phyloP scores from a whole-genome alignment of 2,888 invertebrate species.

The Ichneumoninae sp. region DNA sequence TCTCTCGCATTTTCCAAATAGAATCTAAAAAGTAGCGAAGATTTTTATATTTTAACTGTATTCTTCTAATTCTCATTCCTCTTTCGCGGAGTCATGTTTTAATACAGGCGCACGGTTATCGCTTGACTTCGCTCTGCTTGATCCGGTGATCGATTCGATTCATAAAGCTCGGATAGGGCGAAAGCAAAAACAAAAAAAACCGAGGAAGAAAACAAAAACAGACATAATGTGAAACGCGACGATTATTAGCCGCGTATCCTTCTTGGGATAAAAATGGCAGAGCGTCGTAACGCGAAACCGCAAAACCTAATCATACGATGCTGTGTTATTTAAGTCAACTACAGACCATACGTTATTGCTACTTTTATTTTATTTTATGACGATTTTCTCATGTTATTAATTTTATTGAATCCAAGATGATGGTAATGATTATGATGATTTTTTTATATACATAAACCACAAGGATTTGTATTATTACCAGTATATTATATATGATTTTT shows the following conservation, averaged over 20 bases:
- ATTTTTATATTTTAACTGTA: constrained; percentile 9
- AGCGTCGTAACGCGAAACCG: constrained; percentile 61
- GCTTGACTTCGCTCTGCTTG: constrained; percentile 59
- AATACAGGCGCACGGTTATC: constrained; percentile 49
- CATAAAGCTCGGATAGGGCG: neutral
- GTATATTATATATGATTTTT: constrained; percentile 64
- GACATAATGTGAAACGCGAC: constrained; percentile 34
- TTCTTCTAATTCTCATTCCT: constrained; percentile 15
- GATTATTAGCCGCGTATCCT: constrained; percentile 29
- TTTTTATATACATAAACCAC: constrained; percentile 58
- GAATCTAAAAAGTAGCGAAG: constrained; percentile 24
- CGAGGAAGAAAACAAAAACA: constrained; percentile 4
- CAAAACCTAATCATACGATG: constrained; percentile 81
- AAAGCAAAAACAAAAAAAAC: constrained; percentile 9
- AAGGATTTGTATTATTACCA: constrained; percentile 65
- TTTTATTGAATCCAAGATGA: constrained; percentile 80
- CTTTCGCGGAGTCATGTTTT: constrained; percentile 40
- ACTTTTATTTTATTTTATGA: constrained; percentile 82
- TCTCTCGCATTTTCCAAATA: constrained; percentile 19
- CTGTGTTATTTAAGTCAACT: constrained; percentile 84
- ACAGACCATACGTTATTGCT: constrained; percentile 83
- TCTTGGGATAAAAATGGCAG: constrained; percentile 47
- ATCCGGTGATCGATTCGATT: constrained; percentile 64
- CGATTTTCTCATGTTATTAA: constrained; percentile 83
- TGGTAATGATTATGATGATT: constrained; percentile 65